phyloP scores from a whole-genome alignment of 2,113 vertebrate genomes.

The Scophthalmus maximus region DNA sequence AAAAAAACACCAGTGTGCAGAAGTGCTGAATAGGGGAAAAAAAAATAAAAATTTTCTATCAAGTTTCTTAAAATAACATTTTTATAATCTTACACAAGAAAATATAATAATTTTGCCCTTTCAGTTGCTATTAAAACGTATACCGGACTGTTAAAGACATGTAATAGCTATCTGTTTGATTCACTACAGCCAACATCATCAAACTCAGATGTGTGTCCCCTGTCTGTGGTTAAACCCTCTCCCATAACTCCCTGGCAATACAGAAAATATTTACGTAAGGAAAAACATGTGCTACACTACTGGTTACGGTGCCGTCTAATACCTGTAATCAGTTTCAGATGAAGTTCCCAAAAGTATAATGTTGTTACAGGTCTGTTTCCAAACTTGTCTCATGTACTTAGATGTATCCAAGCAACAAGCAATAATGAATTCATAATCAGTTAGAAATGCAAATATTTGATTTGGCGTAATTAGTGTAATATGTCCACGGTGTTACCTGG shows the following conservation, averaged over 20 bases:
- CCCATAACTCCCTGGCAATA: slow-evolving; percentile 37
- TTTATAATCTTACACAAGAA: no score
- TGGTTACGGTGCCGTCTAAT: slow-evolving; percentile 34
- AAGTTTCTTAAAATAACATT: no score
- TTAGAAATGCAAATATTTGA: not conserved
- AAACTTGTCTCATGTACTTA: not conserved
- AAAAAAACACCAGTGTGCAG: no score
- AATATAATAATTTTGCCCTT: no score
- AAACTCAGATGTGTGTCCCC: slow-evolving; percentile 37
- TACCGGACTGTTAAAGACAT: not conserved
- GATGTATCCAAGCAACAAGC: not conserved
- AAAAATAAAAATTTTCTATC: no score
- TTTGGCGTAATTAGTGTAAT: not conserved
- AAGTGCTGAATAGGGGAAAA: no score
- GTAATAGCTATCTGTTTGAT: slow-evolving; percentile 11
- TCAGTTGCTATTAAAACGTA: no score
- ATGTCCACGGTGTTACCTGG: not conserved
- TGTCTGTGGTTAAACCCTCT: slow-evolving; percentile 47
- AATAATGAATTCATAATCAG: not conserved
- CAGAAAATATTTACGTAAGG: slow-evolving; percentile 44
- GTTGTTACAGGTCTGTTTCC: slow-evolving; percentile 1
- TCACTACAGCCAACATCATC: slow-evolving; percentile 28
- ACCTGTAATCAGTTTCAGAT: slow-evolving; percentile 31
- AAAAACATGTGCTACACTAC: slow-evolving; percentile 27
- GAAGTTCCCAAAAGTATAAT: slow-evolving; percentile 3